A percentile compares a stretch with the other conserved stretches of the same genome.
Evolutionary conservation across 2,113 vertebrate species (phyloP).

Genomic region (Dromiciops gliroides): DNA sequence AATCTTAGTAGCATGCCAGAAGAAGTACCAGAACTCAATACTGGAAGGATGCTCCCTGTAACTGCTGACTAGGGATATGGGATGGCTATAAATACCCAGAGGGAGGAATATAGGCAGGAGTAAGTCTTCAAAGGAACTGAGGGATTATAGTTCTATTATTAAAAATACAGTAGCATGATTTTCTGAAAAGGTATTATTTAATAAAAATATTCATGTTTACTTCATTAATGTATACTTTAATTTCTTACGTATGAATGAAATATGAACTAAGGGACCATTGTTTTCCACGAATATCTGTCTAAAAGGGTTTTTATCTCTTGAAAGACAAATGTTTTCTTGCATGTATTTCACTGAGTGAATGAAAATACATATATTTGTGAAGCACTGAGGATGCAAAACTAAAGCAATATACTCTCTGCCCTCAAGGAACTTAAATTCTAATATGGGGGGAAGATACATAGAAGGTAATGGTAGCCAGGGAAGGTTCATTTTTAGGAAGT

Average conservation of each 20-base stretch:
- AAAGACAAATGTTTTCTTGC: neutral
- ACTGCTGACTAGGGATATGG: slow-evolving; percentile 54
- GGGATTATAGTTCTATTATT: neutral
- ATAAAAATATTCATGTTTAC: neutral
- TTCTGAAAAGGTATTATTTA: neutral
- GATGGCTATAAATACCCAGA: neutral
- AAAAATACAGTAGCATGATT: neutral
- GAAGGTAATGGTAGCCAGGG: neutral
- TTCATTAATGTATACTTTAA: neutral
- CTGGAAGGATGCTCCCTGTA: slow-evolving; percentile 59
- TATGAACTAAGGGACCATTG: neutral
- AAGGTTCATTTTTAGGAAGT: neutral
- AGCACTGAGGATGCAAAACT: neutral
- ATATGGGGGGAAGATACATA: neutral
- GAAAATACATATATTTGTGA: neutral
- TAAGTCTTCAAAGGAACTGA: neutral
- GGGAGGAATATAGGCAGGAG: neutral
- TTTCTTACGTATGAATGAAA: neutral
- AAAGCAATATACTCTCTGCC: neutral
- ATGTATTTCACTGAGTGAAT: neutral
- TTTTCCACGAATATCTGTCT: neutral
- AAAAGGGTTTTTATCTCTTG: neutral
- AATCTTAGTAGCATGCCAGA: slow-evolving; percentile 64
- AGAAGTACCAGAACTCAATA: slow-evolving; percentile 40
- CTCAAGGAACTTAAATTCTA: neutral